Evolutionary conservation across 1,140 invertebrate species (phyloP).

Genomic region (Tenebrio molitor): DNA sequence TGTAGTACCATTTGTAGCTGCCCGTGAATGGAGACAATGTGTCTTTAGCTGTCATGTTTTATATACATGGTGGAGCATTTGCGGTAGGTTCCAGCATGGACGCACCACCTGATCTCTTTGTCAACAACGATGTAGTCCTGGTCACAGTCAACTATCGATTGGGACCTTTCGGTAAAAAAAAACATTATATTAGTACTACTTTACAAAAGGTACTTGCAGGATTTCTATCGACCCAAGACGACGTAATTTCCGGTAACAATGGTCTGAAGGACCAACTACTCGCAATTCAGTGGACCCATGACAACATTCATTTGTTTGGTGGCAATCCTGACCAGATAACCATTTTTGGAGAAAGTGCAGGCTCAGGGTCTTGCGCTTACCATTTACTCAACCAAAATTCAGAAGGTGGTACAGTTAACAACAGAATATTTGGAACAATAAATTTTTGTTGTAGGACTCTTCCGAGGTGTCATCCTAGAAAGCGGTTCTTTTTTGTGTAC

Average conservation of each 20-base stretch:
- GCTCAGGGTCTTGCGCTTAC: slow-evolving; percentile 67
- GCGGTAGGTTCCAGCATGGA: slow-evolving; percentile 67
- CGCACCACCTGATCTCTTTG: slow-evolving; percentile 68
- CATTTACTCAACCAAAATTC: slow-evolving; percentile 53
- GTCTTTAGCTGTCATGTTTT: slow-evolving; percentile 73
- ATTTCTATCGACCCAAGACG: slow-evolving; percentile 43
- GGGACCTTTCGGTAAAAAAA: slow-evolving; percentile 49
- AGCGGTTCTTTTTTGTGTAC: slow-evolving; percentile 39
- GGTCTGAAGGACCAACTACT: slow-evolving; percentile 50
- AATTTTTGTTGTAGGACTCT: slow-evolving; percentile 40
- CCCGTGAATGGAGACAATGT: not conserved
- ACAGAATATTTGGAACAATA: not conserved
- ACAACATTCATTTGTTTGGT: slow-evolving; percentile 67
- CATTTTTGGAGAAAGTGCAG: slow-evolving; percentile 68
- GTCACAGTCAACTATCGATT: slow-evolving; percentile 74
- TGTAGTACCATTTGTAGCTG: not conserved
- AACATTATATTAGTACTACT: no score
- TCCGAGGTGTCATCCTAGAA: slow-evolving; percentile 46
- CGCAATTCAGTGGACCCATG: slow-evolving; percentile 68
- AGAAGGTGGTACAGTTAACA: not conserved
- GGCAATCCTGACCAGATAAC: slow-evolving; percentile 69
- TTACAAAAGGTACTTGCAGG: not conserved
- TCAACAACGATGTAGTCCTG: slow-evolving; percentile 71
- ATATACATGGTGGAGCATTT: slow-evolving; percentile 80
- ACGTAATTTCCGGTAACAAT: slow-evolving; percentile 42